These are phyloP conservation scores for Seriola rivoliana DNA, from an alignment of 2,113 vertebrate species.

Conservation along the genomic window DNA sequence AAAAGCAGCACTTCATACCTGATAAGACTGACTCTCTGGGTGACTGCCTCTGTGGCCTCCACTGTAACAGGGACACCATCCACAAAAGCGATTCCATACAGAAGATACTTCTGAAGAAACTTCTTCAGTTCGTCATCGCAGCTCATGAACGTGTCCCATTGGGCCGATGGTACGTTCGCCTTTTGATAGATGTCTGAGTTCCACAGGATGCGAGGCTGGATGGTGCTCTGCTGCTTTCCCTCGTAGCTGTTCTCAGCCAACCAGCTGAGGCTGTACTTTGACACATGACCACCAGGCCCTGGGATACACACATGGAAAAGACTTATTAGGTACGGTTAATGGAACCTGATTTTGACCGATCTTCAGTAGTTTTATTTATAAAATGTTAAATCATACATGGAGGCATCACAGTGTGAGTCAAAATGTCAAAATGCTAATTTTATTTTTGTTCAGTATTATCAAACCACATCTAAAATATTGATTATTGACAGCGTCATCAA, in stretches of 20 bases:
- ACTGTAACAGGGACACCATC: conserved; percentile 89
- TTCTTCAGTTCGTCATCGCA: conserved; percentile 88
- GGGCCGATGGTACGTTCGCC: conserved; percentile 82
- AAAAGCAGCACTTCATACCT: conserved; percentile 80
- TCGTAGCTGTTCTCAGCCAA: conserved; percentile 92
- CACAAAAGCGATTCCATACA: conserved; percentile 93
- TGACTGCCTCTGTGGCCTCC: conserved; percentile 88
- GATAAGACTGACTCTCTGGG: conserved; percentile 90
- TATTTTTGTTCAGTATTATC: not conserved
- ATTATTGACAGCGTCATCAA: no score
- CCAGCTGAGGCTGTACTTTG: conserved; percentile 90
- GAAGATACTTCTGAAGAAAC: conserved; percentile 90
- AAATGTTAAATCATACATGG: not conserved
- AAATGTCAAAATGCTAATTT: not conserved
- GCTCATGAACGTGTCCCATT: conserved; percentile 88
- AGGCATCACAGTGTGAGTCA: not conserved
- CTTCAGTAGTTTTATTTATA: not conserved
- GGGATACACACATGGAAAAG: not conserved
- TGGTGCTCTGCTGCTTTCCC: conserved; percentile 83
- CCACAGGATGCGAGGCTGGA: conserved; percentile 91
- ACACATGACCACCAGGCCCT: conserved; percentile 93
- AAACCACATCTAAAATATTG: no score
- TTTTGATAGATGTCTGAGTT: conserved; percentile 87
- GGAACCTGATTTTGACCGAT: not conserved
- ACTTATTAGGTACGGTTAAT: not conserved